These are phyloP conservation scores for Tenebrosternarchus preto DNA, from an alignment of 2,113 vertebrate genomes.

Conservation along the genomic window DNA sequence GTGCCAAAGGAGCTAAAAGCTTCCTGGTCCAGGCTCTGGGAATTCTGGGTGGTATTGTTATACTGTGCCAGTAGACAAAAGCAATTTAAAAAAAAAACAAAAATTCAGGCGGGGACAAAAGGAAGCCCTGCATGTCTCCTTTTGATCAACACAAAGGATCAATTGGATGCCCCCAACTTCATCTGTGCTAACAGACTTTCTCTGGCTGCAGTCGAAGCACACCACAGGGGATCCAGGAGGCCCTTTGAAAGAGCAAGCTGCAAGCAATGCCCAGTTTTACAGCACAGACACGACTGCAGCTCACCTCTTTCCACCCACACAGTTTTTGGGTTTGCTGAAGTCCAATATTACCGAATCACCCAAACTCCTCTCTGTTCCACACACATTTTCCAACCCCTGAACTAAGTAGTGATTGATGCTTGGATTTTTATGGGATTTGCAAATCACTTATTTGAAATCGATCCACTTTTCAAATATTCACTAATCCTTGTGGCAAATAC, in stretches of 20 bases:
- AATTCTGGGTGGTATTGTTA: background rate
- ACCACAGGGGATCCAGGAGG: conserved; percentile 19
- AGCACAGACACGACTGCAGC: background rate
- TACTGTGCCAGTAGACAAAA: background rate
- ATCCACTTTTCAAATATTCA: background rate
- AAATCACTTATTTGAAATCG: background rate
- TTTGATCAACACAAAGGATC: conserved; percentile 25
- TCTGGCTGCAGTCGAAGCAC: background rate
- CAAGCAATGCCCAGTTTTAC: conserved; percentile 25
- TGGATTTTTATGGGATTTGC: background rate
- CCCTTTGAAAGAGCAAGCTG: conserved; percentile 29
- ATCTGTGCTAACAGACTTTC: conserved; percentile 16
- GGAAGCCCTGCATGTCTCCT: background rate
- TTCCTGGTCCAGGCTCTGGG: background rate
- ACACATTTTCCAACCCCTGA: background rate
- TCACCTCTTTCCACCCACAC: background rate
- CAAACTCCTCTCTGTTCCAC: background rate
- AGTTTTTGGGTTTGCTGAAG: conserved; percentile 13
- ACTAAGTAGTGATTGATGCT: background rate
- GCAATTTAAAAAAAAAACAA: conserved; percentile 23
- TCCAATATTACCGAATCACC: background rate
- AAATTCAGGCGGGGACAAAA: background rate
- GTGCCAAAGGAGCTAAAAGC: background rate
- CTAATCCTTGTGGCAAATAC: background rate
- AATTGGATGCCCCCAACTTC: conserved; percentile 1